A percentile compares a stretch with the other conserved stretches of the same genome.
Evolutionary conservation across 1,140 invertebrate species (phyloP).

Genomic region (Magallana gigas): DNA sequence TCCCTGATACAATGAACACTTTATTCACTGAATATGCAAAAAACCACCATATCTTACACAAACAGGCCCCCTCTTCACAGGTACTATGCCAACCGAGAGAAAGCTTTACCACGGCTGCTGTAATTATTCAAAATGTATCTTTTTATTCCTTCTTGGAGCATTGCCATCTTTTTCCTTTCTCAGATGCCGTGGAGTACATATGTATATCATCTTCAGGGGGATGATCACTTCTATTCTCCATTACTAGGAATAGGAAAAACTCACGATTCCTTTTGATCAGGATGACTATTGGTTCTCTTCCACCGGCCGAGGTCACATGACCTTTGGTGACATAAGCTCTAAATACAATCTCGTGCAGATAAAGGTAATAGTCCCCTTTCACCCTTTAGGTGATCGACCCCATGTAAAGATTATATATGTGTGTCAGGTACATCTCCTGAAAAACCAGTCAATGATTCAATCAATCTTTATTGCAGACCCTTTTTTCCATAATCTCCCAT

Average conservation of each 20-base stretch:
- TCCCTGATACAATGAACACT: background rate
- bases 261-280: slow-evolving; percentile 11
- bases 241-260: background rate
- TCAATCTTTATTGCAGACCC: background rate
- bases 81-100: background rate
- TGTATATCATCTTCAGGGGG: background rate
- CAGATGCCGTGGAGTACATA: background rate
- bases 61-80: background rate
- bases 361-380: background rate
- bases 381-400: slow-evolving; percentile 10
- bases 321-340: background rate
- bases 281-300: background rate
- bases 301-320: background rate
- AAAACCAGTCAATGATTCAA: background rate
- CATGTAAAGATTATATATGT: background rate
- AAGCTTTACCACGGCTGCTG: background rate
- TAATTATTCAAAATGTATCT: slow-evolving; percentile 23
- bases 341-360: background rate
- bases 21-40: slow-evolving; percentile 7
- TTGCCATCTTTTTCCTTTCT: background rate
- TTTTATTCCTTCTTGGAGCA: slow-evolving; percentile 8
- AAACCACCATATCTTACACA: background rate
- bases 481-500: too few species aligned
- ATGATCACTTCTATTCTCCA: background rate
- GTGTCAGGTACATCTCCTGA: background rate